These are phyloP conservation scores for Cuculus canorus DNA, from an alignment of 2,797 vertebrate species.

Conservation along the genomic window DNA sequence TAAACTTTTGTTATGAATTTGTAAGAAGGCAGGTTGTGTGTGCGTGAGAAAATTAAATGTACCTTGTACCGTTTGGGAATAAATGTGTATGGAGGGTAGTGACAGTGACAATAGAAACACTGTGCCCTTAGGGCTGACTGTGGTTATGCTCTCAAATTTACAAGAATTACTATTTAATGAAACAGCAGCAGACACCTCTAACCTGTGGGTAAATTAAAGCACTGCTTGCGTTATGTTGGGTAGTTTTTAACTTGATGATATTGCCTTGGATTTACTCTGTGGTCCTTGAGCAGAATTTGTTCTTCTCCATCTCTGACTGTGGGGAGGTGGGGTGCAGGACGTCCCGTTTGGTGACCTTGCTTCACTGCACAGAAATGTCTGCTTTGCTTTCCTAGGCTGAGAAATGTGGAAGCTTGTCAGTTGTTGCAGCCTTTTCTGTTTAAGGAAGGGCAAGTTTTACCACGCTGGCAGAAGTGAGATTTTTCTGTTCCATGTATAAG, in stretches of 20 bases:
- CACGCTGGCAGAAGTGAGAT: neutral
- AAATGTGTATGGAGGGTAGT: neutral
- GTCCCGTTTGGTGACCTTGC: neutral
- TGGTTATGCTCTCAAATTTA: slow-evolving; percentile 26
- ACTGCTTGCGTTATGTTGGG: neutral
- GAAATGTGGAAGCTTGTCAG: neutral
- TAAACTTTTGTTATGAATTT: neutral
- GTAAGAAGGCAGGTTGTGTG: neutral
- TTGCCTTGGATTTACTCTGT: neutral
- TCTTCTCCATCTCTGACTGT: neutral
- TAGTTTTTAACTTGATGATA: neutral
- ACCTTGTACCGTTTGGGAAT: neutral
- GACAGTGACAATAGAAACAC: neutral
- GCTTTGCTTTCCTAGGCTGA: neutral
- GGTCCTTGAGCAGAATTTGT: neutral
- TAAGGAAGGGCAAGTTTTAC: neutral
- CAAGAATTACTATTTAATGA: slow-evolving; percentile 50
- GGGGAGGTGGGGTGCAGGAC: neutral
- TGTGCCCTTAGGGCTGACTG: slow-evolving; percentile 8
- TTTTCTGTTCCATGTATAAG: neutral
- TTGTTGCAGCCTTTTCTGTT: neutral
- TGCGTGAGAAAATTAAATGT: neutral
- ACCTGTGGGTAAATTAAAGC: slow-evolving; percentile 42
- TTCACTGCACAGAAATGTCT: neutral
- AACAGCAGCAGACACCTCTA: slow-evolving; percentile 24